A percentile compares a stretch with the other conserved stretches of the same genome.
Evolutionary conservation across 1,140 invertebrate species (phyloP).

Genomic region (Hetaerina americana): DNA sequence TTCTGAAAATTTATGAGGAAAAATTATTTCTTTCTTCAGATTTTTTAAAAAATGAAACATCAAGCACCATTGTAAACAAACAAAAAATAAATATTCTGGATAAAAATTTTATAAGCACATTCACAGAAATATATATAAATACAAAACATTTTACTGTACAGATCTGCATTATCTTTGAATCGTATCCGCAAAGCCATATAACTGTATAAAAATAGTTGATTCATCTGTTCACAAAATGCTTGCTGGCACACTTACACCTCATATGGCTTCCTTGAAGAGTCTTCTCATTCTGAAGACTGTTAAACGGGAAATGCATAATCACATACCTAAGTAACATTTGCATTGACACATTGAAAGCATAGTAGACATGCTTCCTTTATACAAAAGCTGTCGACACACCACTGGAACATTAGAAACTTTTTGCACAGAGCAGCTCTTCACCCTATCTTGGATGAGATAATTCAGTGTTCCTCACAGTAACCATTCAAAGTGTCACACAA

Average conservation of each 20-base stretch:
- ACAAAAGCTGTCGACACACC: neutral
- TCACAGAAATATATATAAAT: neutral
- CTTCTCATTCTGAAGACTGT: neutral
- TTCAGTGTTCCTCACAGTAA: too few species aligned
- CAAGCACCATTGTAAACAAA: neutral
- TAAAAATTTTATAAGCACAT: neutral
- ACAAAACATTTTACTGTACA: neutral
- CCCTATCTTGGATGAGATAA: neutral
- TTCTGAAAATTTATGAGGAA: neutral
- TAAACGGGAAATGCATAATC: neutral
- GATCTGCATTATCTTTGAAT: neutral
- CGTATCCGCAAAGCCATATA: neutral
- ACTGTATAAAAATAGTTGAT: neutral
- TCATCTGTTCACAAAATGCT: neutral
- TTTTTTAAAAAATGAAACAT: neutral
- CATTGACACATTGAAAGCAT: neutral
- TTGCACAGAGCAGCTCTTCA: neutral
- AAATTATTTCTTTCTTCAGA: neutral
- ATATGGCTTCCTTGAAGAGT: neutral
- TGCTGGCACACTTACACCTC: neutral
- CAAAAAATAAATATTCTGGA: neutral
- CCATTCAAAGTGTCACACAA: neutral
- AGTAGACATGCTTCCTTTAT: neutral
- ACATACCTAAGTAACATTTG: neutral
- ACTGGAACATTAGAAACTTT: neutral